phyloP scores from a whole-genome alignment of 2,113 vertebrate genomes.

The Ophiodon elongatus region DNA sequence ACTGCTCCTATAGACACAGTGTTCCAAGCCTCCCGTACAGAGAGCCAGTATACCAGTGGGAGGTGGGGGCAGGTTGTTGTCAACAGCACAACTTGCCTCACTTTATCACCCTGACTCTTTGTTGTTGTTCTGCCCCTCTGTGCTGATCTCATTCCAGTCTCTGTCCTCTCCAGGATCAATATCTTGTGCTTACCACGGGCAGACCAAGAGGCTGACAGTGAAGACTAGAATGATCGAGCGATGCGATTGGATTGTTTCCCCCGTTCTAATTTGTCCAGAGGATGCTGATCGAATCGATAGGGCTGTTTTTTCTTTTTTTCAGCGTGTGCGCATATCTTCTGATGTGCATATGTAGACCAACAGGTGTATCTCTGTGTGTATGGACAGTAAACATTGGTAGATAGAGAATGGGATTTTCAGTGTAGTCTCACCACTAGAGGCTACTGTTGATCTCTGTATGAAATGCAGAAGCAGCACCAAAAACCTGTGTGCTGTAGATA shows the following conservation, averaged over 20 bases:
- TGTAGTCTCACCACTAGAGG: conserved; percentile 79
- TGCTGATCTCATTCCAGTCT: conserved; percentile 49
- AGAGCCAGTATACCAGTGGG: conserved; percentile 54
- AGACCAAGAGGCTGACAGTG: conserved; percentile 40
- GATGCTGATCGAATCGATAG: conserved; percentile 50
- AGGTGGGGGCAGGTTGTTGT: conserved; percentile 57
- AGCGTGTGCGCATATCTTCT: conserved; percentile 7
- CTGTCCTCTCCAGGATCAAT: conserved; percentile 62
- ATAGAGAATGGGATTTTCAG: background rate
- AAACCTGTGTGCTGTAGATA: background rate
- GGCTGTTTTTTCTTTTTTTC: no score
- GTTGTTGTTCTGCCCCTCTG: conserved; percentile 50
- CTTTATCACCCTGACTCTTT: conserved; percentile 68
- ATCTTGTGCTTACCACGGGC: conserved; percentile 38
- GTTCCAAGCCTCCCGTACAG: conserved; percentile 42
- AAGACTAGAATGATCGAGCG: conserved; percentile 50
- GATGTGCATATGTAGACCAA: background rate
- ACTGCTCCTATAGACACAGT: conserved; percentile 31
- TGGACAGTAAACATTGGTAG: conserved; percentile 7
- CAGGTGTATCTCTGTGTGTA: background rate
- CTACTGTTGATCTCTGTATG: conserved; percentile 75
- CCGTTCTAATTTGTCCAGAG: conserved; percentile 51
- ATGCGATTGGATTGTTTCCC: conserved; percentile 65
- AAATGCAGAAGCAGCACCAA: conserved; percentile 13
- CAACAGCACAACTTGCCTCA: conserved; percentile 61